Evolutionary conservation across 2,888 invertebrate species (phyloP).

Genomic region (Phyllotreta cruciferae): DNA sequence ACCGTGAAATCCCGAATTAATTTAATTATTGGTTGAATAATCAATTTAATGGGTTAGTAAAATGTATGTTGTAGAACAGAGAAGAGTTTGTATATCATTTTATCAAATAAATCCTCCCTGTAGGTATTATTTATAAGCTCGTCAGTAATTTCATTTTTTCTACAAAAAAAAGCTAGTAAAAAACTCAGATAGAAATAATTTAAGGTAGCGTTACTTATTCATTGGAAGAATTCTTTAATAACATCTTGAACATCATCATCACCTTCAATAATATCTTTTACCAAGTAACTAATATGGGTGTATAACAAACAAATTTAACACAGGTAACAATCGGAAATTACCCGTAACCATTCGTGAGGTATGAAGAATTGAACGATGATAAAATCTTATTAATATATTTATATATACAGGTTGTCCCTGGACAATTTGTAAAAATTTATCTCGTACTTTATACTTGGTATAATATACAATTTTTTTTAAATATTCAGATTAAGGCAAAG

Average conservation of each 20-base stretch:
- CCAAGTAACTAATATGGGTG: no score
- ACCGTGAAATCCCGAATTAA: constrained; percentile 4
- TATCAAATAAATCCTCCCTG: no score
- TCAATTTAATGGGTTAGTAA: not conserved
- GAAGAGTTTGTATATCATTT: not conserved
- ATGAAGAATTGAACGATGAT: constrained; percentile 14
- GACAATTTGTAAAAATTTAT: no score
- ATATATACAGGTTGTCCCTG: constrained; percentile 7
- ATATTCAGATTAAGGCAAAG: no score
- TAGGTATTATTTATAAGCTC: no score
- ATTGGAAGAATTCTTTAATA: no score
- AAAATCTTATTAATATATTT: constrained; percentile 1
- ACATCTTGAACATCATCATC: not conserved
- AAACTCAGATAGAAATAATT: no score
- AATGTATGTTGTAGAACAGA: not conserved
- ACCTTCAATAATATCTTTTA: not conserved
- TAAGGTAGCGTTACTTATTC: no score
- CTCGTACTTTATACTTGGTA: no score
- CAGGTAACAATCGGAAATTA: constrained; percentile 26
- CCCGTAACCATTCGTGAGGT: constrained; percentile 19
- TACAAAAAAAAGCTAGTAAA: no score
- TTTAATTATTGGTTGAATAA: constrained; percentile 3
- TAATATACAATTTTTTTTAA: no score
- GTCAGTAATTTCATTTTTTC: no score
- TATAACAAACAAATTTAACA: not conserved